Conservation (phyloP, 2,888 invertebrate genomes). For the Ophion ellenae region DNA sequence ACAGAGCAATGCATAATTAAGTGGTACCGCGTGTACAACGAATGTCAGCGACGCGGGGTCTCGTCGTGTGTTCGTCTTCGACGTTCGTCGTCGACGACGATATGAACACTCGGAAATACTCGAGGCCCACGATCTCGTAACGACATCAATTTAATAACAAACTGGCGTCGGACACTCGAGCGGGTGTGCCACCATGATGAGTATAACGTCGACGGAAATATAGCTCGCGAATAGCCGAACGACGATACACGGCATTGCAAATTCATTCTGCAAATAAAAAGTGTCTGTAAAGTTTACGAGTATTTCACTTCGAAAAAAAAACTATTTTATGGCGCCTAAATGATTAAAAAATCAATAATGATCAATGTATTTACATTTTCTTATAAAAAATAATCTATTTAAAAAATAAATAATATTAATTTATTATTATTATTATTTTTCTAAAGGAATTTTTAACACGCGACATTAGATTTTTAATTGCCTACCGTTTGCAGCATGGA, state of each 20-base stretch:
- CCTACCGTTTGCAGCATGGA: too few relatives aligned
- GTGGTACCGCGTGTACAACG: constrained; percentile 15
- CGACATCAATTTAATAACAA: constrained; percentile 61
- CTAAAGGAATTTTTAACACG: background rate
- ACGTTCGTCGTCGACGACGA: constrained; percentile 27
- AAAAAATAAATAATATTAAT: too few relatives aligned
- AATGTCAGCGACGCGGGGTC: background rate
- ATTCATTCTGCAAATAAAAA: constrained; percentile 1
- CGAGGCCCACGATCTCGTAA: constrained; percentile 41
- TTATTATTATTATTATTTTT: too few relatives aligned
- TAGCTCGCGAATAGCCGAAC: background rate
- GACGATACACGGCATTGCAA: background rate
- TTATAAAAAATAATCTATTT: too few relatives aligned
- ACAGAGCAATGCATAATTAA: constrained; percentile 18
- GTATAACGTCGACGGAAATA: constrained; percentile 12
- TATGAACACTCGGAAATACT: constrained; percentile 20
- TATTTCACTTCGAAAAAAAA: background rate
- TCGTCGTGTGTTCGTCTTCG: background rate
- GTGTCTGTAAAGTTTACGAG: background rate
- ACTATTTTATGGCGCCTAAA: background rate
- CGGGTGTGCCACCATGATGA: constrained; percentile 21
- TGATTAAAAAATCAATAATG: background rate
- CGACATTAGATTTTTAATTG: background rate
- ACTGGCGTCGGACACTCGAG: constrained; percentile 45
- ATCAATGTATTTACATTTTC: background rate